A percentile compares a stretch with the other conserved stretches of the same genome.
Evolutionary conservation across 2,888 invertebrate genomes (phyloP).

Genomic region (Isotomurus palustris): DNA sequence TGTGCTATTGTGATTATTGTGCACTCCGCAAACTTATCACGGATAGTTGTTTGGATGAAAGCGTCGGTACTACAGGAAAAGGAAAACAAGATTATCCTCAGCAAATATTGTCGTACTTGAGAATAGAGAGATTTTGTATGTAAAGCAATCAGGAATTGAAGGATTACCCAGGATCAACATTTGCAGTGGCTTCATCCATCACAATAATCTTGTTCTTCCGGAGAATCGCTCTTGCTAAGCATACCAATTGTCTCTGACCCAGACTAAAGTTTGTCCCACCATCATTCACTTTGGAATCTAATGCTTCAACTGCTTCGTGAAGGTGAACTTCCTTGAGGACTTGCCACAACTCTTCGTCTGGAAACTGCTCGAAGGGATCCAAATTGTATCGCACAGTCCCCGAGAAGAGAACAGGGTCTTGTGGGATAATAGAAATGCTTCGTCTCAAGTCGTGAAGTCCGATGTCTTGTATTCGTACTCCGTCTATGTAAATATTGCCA

Average conservation of each 20-base stretch:
- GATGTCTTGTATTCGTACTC: slow-evolving; percentile 56
- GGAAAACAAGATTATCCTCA: not conserved
- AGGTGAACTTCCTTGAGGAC: slow-evolving; percentile 68
- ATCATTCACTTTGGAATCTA: slow-evolving; percentile 34
- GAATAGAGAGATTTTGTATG: slow-evolving; percentile 9
- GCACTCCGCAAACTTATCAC: slow-evolving; percentile 70
- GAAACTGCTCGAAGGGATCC: slow-evolving; percentile 78
- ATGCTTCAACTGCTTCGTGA: slow-evolving; percentile 21
- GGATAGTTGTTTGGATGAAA: slow-evolving; percentile 76
- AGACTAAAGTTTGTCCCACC: slow-evolving; percentile 38
- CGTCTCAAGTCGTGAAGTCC: slow-evolving; percentile 65
- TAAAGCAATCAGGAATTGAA: not conserved
- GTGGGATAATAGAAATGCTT: slow-evolving; percentile 86
- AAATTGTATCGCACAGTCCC: slow-evolving; percentile 83
- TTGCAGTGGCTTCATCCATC: slow-evolving; percentile 89
- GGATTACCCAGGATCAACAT: slow-evolving; percentile 76
- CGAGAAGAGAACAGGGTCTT: slow-evolving; percentile 82
- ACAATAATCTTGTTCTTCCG: slow-evolving; percentile 78
- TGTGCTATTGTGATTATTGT: slow-evolving; percentile 88
- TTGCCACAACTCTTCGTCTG: slow-evolving; percentile 75
- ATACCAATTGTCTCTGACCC: slow-evolving; percentile 39
- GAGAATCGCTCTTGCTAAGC: slow-evolving; percentile 81
- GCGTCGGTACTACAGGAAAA: slow-evolving; percentile 63
- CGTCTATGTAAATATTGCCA: slow-evolving; percentile 79
- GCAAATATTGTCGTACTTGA: not conserved